A percentile compares a stretch with the other conserved stretches of the same genome.
Conservation (phyloP, 1,140 invertebrate genomes). For the Fopius arisanus region DNA sequence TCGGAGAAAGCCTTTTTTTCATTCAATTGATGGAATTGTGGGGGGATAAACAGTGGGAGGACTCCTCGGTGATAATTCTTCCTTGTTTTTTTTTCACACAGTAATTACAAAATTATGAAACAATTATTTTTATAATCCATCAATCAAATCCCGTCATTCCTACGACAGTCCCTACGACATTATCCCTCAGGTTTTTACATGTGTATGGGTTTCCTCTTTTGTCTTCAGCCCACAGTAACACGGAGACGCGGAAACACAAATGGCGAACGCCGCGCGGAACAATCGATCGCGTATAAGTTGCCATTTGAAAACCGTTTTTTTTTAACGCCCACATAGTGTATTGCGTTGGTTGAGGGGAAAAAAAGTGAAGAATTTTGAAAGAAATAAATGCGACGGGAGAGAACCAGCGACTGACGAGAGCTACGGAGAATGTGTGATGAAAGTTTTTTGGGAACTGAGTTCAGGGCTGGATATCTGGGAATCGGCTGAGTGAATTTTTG, state of each 20-base stretch:
- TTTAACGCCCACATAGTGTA: conserved; percentile 25
- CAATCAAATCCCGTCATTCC: neutral
- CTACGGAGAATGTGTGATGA: neutral
- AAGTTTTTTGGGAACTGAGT: no score
- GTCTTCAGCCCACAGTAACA: conserved; percentile 19
- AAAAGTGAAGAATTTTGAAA: conserved; percentile 11
- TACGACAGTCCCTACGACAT: neutral
- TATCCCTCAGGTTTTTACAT: neutral
- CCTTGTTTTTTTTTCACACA: no score
- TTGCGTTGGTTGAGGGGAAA: conserved; percentile 26
- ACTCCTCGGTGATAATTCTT: no score
- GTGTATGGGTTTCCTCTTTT: conserved; percentile 16
- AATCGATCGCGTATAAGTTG: conserved; percentile 31
- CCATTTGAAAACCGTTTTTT: conserved; percentile 29
- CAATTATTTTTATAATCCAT: neutral
- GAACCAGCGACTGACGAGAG: neutral
- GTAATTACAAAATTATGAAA: neutral
- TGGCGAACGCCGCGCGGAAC: conserved; percentile 24
- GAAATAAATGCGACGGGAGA: neutral
- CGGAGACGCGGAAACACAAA: conserved; percentile 28
- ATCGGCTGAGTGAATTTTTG: no score
- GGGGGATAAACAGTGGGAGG: no score
- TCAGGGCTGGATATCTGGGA: no score
- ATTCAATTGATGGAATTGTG: no score
- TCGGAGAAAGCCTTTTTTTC: neutral